Base-by-base conservation (phyloP, 2,797 vertebrate genomes). In the Erethizon dorsatum region DNA sequence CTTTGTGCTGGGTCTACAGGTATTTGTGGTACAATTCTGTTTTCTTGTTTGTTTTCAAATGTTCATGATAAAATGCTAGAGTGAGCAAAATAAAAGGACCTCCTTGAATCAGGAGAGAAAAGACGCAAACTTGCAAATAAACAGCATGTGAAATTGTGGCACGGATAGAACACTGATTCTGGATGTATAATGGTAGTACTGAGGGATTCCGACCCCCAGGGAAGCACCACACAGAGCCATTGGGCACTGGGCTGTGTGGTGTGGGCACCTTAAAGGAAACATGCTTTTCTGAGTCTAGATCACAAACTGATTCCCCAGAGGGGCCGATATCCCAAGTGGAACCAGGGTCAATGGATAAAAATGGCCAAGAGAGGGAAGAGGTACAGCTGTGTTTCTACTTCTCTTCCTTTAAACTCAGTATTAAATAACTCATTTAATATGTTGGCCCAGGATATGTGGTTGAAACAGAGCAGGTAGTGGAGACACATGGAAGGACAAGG, bases 391-490 rank as follows among this genome's bases (percentile, higher is more conserved):
- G 9, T 54, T 45, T 14, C 13, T 50, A 85, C 7, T 87, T 79
- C 31, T 65, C 31, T 84, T 71, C 26, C 54, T 95, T 90, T 54
- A 85, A 61, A 78, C n/a, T 85, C 61, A 78, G 37, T 37, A 57
- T 71, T 85, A 87, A 93, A 95, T 90, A 90, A 95, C 33, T 86
- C 56, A 67, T 18, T 69, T 85, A 77, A 85, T 73, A 91, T 61
- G 67, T 6, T 52, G 28, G 15, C 24, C 80, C 71, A 47, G 37
- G 65, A 41, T 31, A 85, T 71, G n/a, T 75, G 83, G 13, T 80
- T 89, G 63, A 88, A 83, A 83, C 45, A 15, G 28, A 88, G 8
- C 18, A 77, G 28, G 47, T 1, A 33, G 33, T 73, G 20, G 31
- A 67, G 22, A 90, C 33, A 56, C 20, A 28, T 20, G 37, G 45